These are phyloP conservation scores for Drosophila meridiana DNA, from an alignment of 2,888 invertebrate genomes.

Conservation along the genomic window DNA sequence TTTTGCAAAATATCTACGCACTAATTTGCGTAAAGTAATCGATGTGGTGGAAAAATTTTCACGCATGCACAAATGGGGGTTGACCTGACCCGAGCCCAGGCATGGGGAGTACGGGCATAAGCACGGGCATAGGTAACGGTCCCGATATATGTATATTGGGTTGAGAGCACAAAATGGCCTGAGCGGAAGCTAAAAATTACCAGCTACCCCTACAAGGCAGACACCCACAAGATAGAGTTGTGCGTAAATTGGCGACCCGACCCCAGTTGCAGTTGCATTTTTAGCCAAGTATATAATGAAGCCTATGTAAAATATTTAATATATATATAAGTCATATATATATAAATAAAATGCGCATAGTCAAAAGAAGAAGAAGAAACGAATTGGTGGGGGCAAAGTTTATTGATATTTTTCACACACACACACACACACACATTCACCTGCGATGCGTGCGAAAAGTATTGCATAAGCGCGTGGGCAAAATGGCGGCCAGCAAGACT, in stretches of 20 bases:
- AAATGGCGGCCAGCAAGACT: conserved; percentile 32
- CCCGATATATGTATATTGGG: neutral
- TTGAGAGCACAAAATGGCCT: conserved; percentile 42
- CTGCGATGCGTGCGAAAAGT: conserved; percentile 33
- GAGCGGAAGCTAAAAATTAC: conserved; percentile 70
- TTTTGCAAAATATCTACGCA: conserved; percentile 82
- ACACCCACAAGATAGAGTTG: conserved; percentile 52
- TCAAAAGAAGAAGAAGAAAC: conserved; percentile 49
- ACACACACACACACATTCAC: conserved; percentile 12
- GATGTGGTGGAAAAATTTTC: conserved; percentile 80
- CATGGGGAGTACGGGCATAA: conserved; percentile 7
- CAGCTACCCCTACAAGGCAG: conserved; percentile 28
- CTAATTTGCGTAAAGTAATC: conserved; percentile 82
- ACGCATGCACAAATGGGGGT: conserved; percentile 75
- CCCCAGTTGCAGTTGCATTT: conserved; percentile 46
- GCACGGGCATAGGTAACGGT: neutral
- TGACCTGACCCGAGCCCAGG: conserved; percentile 22
- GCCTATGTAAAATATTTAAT: conserved; percentile 77
- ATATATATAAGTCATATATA: conserved; percentile 59
- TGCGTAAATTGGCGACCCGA: conserved; percentile 70
- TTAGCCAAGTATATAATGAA: conserved; percentile 69
- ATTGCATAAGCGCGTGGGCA: conserved; percentile 59
- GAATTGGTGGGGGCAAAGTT: conserved; percentile 22
- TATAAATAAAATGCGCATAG: conserved; percentile 71
- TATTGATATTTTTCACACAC: conserved; percentile 59